These are phyloP conservation scores for Trichonephila clavipes DNA, from an alignment of 1,140 invertebrate species.

Conservation along the genomic window DNA sequence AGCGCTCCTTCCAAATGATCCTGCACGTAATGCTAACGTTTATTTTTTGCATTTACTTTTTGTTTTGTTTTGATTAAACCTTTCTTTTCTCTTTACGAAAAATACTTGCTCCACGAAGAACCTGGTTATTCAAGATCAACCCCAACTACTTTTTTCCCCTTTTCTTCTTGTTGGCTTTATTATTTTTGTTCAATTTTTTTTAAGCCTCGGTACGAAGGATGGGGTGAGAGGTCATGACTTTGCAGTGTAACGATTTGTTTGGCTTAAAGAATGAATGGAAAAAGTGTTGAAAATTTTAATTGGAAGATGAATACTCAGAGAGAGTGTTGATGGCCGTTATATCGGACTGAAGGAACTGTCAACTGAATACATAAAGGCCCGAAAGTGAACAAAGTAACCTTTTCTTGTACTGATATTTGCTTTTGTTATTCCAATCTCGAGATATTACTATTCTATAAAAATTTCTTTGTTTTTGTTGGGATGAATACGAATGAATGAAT, in stretches of 20 bases:
- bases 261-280: not conserved
- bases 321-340: not conserved
- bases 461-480: not conserved
- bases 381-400: not conserved
- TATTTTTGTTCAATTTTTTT: not conserved
- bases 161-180: not conserved
- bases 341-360: not conserved
- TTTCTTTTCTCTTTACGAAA: not conserved
- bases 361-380: not conserved
- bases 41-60: slow-evolving; percentile 23
- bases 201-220: not conserved
- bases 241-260: not conserved
- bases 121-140: slow-evolving; percentile 54
- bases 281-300: slow-evolving; percentile 52
- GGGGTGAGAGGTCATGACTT: not conserved
- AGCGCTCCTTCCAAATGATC: slow-evolving; percentile 44
- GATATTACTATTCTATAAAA: not conserved
- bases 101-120: slow-evolving; percentile 51
- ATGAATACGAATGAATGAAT: not conserved
- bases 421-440: not conserved
- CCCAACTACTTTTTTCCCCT: not conserved
- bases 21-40: slow-evolving; percentile 47
- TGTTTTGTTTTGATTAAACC: not conserved
- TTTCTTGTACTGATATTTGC: not conserved
- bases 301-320: not conserved